These are phyloP conservation scores for Colletes latitarsis DNA, from an alignment of 1,140 invertebrate genomes.

Conservation along the genomic window DNA sequence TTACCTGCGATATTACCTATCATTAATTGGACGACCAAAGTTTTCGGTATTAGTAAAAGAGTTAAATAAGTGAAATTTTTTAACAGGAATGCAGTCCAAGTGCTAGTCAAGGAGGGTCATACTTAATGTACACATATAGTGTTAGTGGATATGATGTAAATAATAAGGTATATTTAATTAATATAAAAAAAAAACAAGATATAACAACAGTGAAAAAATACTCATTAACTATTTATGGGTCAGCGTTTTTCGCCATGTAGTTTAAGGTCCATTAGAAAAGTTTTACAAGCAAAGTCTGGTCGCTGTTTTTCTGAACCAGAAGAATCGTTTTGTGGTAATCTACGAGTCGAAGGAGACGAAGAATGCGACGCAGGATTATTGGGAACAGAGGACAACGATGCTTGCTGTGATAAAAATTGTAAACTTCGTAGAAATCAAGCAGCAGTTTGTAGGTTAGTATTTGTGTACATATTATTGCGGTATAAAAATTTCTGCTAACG, in stretches of 20 bases:
- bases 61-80: conserved; percentile 1
- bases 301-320: conserved; percentile 96
- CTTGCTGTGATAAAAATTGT: conserved; percentile 96
- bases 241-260: conserved; percentile 97
- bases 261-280: conserved; percentile 94
- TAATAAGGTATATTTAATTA: conserved; percentile 88
- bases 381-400: conserved; percentile 94
- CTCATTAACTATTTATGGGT: conserved; percentile 52
- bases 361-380: conserved; percentile 96
- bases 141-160: conserved; percentile 98
- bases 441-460: conserved; percentile 89
- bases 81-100: conserved; percentile 92
- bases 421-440: conserved; percentile 90
- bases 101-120: conserved; percentile 95
- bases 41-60: background rate
- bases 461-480: conserved; percentile 8
- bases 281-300: conserved; percentile 94
- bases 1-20: too few relatives aligned
- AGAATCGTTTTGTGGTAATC: conserved; percentile 96
- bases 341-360: conserved; percentile 95
- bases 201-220: background rate
- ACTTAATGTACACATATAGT: conserved; percentile 98
- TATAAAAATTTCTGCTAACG: background rate
- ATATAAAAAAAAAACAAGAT: background rate
- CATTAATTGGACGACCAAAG: background rate